Conservation (phyloP, 2,113 vertebrate genomes). For the Lonchura striata region DNA sequence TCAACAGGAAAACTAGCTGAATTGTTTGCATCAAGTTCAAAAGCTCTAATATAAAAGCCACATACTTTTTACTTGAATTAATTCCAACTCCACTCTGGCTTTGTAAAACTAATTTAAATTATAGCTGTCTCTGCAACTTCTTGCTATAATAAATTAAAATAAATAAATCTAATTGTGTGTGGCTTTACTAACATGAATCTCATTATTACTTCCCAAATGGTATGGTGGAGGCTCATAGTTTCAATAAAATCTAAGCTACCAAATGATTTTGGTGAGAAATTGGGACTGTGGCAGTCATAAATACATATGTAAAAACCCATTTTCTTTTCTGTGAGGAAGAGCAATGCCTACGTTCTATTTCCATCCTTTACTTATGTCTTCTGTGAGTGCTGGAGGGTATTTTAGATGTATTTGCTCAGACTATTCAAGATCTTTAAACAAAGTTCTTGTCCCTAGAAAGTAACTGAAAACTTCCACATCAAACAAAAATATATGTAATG, state of each 20-base stretch:
- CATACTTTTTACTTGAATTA: not conserved
- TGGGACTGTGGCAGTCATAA: not conserved
- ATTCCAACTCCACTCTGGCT: not conserved
- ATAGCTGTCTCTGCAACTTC: not conserved
- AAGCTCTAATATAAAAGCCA: not conserved
- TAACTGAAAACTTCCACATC: slow-evolving; percentile 1
- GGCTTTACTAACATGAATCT: not conserved
- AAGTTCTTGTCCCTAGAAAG: not conserved
- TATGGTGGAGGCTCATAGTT: not conserved
- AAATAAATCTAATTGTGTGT: not conserved
- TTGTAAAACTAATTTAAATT: slow-evolving; percentile 13
- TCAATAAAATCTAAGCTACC: not conserved
- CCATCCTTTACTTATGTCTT: not conserved
- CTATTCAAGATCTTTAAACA: not conserved
- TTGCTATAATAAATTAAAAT: not conserved
- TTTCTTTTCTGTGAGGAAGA: not conserved
- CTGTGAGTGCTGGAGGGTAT: not conserved
- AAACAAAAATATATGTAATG: not conserved
- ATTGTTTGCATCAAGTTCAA: not conserved
- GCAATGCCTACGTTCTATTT: not conserved
- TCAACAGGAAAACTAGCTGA: not conserved
- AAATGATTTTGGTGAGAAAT: not conserved
- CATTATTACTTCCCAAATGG: not conserved
- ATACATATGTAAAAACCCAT: not conserved
- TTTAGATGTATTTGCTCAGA: not conserved